These are phyloP conservation scores for Sitodiplosis mosellana DNA, from an alignment of 1,140 invertebrate genomes.

Conservation along the genomic window DNA sequence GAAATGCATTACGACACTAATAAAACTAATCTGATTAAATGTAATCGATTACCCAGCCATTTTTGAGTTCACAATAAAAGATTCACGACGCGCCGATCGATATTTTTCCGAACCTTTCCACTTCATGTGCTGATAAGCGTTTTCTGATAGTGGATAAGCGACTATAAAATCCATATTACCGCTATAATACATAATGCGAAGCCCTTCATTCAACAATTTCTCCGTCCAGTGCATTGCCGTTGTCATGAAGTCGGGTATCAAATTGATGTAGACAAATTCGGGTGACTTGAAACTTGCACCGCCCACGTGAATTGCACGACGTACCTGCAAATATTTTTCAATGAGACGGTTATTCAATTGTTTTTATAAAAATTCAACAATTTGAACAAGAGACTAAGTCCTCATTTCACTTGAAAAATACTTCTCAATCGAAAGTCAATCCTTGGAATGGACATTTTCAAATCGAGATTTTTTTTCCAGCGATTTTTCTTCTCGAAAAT, in stretches of 20 bases:
- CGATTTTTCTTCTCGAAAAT: too few relatives aligned
- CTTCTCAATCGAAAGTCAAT: too few relatives aligned
- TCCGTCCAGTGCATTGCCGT: conserved; percentile 53
- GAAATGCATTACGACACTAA: conserved; percentile 32
- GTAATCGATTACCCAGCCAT: conserved; percentile 43
- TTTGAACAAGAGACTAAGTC: neutral
- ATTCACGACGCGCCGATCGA: conserved; percentile 29
- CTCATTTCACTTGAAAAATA: too few relatives aligned
- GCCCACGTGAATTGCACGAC: conserved; percentile 28
- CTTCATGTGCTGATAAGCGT: conserved; percentile 28
- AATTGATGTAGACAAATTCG: conserved; percentile 37
- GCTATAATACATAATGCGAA: conserved; percentile 32
- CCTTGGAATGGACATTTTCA: too few relatives aligned
- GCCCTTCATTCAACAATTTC: conserved; percentile 29
- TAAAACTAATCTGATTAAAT: conserved; percentile 37
- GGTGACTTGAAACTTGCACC: conserved; percentile 34
- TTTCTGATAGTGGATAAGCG: conserved; percentile 55
- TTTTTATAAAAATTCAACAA: neutral
- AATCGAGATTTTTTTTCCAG: too few relatives aligned
- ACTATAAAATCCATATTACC: conserved; percentile 75
- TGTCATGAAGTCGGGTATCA: conserved; percentile 58
- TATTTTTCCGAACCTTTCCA: neutral
- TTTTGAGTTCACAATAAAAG: conserved; percentile 71
- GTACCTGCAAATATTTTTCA: conserved; percentile 34
- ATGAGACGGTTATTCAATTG: neutral